phyloP scores from a whole-genome alignment of 2,888 invertebrate genomes.

The Troglohyphantes excavatus region DNA sequence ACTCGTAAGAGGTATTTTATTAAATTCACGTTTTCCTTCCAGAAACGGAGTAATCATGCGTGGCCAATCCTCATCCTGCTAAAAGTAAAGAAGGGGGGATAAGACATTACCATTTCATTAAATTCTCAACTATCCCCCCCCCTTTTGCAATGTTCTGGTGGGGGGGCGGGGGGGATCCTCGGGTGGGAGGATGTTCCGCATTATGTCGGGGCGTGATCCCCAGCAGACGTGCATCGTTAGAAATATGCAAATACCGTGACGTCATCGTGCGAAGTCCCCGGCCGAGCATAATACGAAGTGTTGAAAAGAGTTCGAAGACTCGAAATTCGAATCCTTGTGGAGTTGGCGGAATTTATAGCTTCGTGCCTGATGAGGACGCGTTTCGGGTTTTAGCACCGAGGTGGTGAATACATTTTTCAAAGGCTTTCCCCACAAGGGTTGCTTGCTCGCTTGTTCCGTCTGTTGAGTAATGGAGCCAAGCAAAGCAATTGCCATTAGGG shows the following conservation, averaged over 20 bases:
- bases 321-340: conserved; percentile 47
- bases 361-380: conserved; percentile 12
- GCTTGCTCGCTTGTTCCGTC: neutral
- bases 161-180: neutral
- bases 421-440: conserved; percentile 8
- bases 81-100: conserved; percentile 26
- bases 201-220: conserved; percentile 28
- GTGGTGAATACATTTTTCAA: conserved; percentile 55
- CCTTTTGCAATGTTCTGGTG: too few relatives aligned
- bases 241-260: conserved; percentile 67
- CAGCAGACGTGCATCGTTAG: conserved; percentile 54
- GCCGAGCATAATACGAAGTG: conserved; percentile 52
- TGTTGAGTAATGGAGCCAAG: conserved; percentile 26
- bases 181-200: neutral
- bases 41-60: conserved; percentile 41
- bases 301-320: conserved; percentile 36
- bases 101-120: conserved; percentile 67
- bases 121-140: conserved; percentile 58
- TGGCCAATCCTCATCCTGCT: conserved; percentile 34
- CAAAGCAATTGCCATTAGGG: conserved; percentile 50
- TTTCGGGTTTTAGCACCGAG: conserved; percentile 24
- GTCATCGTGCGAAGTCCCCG: conserved; percentile 52
- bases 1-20: conserved; percentile 27
- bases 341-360: conserved; percentile 58
- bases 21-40: conserved; percentile 54